phyloP scores from a whole-genome alignment of 2,888 invertebrate species.

The Ceriagrion tenellum region DNA sequence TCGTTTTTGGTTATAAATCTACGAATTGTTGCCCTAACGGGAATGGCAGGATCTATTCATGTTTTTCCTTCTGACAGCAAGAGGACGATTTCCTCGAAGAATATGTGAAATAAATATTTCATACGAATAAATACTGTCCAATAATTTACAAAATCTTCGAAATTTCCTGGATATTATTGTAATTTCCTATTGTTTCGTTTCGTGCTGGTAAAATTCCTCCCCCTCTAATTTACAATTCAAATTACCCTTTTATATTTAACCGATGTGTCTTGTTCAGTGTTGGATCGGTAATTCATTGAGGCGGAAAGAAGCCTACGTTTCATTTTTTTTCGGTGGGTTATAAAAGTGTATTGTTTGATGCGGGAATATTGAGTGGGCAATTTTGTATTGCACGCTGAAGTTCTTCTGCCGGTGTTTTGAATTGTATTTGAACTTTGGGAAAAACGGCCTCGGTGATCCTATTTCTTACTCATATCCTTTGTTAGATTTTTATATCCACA shows the following conservation, averaged over 20 bases:
- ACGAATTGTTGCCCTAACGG: neutral
- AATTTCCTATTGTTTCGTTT: neutral
- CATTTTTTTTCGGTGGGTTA: neutral
- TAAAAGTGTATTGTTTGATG: too few species aligned
- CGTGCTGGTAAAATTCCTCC: neutral
- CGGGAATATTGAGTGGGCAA: too few species aligned
- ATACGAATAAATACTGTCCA: neutral
- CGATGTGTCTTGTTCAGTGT: neutral
- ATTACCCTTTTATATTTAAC: neutral
- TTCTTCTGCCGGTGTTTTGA: too few species aligned
- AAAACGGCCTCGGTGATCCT: too few species aligned
- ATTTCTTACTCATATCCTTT: too few species aligned
- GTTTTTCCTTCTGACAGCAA: neutral
- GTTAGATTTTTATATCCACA: too few species aligned
- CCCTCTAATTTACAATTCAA: neutral
- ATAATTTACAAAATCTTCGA: neutral
- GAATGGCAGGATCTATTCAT: slow-evolving; percentile 8
- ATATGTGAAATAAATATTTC: slow-evolving; percentile 35
- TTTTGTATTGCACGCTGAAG: too few species aligned
- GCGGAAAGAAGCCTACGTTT: neutral
- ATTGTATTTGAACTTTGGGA: too few species aligned
- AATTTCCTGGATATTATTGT: neutral
- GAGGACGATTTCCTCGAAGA: slow-evolving; percentile 21
- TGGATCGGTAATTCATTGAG: neutral
- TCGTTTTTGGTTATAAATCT: neutral